Percentiles rank a stretch among this genome's conserved stretches.
These are phyloP conservation scores for Metopia argyrocephala DNA, from an alignment of 2,888 invertebrate genomes.

Conservation along the genomic window DNA sequence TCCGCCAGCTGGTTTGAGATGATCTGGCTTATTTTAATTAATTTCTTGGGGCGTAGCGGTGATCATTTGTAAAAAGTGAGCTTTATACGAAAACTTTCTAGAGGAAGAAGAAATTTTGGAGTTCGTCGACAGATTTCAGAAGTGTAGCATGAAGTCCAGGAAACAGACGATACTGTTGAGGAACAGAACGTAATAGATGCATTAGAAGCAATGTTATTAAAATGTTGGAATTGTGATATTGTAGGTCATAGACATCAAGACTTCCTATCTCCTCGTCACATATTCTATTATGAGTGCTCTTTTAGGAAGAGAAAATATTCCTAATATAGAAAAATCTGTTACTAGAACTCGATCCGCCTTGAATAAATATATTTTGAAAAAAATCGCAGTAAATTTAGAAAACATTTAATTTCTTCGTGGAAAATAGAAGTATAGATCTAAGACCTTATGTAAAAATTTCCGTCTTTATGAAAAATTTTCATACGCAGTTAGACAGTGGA, in stretches of 20 bases:
- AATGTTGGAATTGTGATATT: slow-evolving; percentile 43
- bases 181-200: background rate
- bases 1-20: too few species aligned
- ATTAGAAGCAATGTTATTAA: background rate
- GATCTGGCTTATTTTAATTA: too few species aligned
- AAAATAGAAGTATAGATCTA: background rate
- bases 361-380: background rate
- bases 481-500: slow-evolving; percentile 2
- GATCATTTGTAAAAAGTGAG: too few species aligned
- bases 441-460: background rate
- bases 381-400: background rate
- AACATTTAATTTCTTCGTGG: background rate
- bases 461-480: background rate
- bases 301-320: background rate
- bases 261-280: slow-evolving; percentile 5
- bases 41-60: too few species aligned
- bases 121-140: slow-evolving; percentile 13
- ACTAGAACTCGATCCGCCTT: background rate
- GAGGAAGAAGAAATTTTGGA: background rate
- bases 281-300: slow-evolving; percentile 59
- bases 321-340: background rate
- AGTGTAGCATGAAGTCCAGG: background rate
- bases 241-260: slow-evolving; percentile 37
- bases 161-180: background rate
- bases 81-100: slow-evolving; percentile 26